Percentiles rank a stretch among this genome's conserved stretches.
Evolutionary conservation across 2,797 vertebrate species (phyloP).

Genomic region (Lemur catta): DNA sequence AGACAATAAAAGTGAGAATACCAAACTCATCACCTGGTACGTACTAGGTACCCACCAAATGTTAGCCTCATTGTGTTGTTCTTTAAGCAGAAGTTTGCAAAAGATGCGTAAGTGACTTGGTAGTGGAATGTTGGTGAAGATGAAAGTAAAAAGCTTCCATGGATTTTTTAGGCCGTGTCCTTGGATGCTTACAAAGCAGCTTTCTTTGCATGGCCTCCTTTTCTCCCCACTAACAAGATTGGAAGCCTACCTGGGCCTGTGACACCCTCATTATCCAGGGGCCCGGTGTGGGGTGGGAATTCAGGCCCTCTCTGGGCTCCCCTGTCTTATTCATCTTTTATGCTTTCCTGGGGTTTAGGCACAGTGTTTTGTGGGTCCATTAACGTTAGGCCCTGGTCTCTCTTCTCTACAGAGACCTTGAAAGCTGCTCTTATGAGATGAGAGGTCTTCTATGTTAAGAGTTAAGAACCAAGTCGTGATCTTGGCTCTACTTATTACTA

Average conservation of each 20-base stretch:
- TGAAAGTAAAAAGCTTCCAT: not conserved
- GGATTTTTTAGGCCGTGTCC: not conserved
- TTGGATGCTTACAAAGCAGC: not conserved
- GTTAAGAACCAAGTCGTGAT: not conserved
- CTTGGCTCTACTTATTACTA: not conserved
- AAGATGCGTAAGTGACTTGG: not conserved
- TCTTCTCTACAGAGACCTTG: not conserved
- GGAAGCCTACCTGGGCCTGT: not conserved
- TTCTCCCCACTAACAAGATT: not conserved
- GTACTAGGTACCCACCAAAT: not conserved
- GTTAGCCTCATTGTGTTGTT: not conserved
- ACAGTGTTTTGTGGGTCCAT: not conserved
- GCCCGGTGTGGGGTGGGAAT: not conserved
- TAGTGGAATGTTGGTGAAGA: not conserved
- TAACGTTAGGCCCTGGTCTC: not conserved
- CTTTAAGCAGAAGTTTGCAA: conserved; percentile 9
- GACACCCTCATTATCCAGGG: not conserved
- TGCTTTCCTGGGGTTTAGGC: not conserved
- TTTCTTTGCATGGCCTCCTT: not conserved
- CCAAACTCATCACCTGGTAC: not conserved
- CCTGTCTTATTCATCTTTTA: not conserved
- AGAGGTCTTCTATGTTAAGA: not conserved
- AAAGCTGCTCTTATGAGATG: not conserved
- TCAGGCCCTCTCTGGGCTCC: not conserved
- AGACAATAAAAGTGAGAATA: conserved; percentile 8